Percentiles rank a stretch among this genome's conserved stretches.
phyloP scores from a whole-genome alignment of 2,797 vertebrate genomes.

The Petrocephalus sullivani region DNA sequence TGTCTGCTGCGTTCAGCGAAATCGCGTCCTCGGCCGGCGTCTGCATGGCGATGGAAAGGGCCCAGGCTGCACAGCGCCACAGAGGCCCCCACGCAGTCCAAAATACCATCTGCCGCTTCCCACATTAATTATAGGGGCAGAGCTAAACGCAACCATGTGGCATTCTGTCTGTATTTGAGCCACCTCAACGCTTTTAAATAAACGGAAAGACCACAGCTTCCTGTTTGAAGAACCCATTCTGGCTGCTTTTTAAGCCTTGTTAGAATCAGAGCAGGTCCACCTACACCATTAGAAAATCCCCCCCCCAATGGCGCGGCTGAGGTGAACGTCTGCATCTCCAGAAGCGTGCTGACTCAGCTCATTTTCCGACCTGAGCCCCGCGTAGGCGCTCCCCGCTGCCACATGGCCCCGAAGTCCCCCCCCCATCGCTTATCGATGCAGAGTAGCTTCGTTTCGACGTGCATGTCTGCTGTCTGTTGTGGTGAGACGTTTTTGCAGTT shows the following conservation, averaged over 20 bases:
- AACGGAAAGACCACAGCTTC: conserved; percentile 7
- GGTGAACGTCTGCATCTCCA: background rate
- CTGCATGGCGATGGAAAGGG: background rate
- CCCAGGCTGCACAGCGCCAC: background rate
- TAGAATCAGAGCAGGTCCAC: background rate
- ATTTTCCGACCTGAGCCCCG: background rate
- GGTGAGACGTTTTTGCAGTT: background rate
- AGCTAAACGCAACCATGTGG: conserved; percentile 11
- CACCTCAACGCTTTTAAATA: background rate
- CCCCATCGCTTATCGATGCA: background rate
- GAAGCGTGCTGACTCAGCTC: conserved; percentile 13
- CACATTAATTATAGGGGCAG: conserved; percentile 7
- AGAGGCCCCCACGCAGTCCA: background rate
- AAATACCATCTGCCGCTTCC: background rate
- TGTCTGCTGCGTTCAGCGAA: background rate
- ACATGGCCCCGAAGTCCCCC: background rate
- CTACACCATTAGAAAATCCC: background rate
- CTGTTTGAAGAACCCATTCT: background rate
- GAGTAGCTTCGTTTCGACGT: background rate
- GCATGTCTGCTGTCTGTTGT: background rate
- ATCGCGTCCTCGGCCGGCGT: background rate
- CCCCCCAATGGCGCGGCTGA: background rate
- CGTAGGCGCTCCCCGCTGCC: background rate
- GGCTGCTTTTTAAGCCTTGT: background rate
- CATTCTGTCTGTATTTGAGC: background rate